phyloP scores from a whole-genome alignment of 2,888 invertebrate genomes.

The Plebejus anna region DNA sequence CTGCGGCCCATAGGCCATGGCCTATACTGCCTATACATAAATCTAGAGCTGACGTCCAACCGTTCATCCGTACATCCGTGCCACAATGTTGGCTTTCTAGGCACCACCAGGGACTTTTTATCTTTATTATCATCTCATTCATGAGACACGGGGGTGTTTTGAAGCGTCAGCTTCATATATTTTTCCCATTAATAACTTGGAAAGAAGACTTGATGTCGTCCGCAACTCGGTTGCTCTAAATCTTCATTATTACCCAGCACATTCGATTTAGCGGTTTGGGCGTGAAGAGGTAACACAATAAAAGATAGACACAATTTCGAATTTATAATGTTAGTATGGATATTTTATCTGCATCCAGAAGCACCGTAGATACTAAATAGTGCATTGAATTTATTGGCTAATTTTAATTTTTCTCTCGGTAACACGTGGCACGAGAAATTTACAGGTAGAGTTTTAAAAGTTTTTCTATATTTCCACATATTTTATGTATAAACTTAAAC shows the following conservation, averaged over 20 bases:
- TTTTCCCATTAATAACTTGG: neutral
- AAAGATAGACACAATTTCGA: too few species aligned
- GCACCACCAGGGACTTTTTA: neutral
- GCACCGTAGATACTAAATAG: neutral
- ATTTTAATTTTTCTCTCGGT: constrained; percentile 1
- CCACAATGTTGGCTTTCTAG: too few species aligned
- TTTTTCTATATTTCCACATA: constrained; percentile 8
- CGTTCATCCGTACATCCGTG: too few species aligned
- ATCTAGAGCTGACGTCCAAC: too few species aligned
- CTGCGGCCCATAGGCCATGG: too few species aligned
- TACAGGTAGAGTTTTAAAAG: neutral
- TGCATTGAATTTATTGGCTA: neutral
- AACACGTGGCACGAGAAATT: neutral
- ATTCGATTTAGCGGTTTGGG: too few species aligned
- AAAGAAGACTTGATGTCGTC: neutral
- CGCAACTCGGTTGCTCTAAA: neutral
- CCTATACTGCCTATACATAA: too few species aligned
- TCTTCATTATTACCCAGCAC: too few species aligned
- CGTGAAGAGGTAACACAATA: too few species aligned
- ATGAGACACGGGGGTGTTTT: neutral
- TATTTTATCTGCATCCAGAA: neutral
- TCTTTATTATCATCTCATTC: constrained; percentile 4
- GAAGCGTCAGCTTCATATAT: neutral
- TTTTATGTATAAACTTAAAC: constrained; percentile 8
- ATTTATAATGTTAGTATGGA: neutral